phyloP scores from a whole-genome alignment of 2,113 vertebrate genomes.

The Gorsachius goisagi region DNA sequence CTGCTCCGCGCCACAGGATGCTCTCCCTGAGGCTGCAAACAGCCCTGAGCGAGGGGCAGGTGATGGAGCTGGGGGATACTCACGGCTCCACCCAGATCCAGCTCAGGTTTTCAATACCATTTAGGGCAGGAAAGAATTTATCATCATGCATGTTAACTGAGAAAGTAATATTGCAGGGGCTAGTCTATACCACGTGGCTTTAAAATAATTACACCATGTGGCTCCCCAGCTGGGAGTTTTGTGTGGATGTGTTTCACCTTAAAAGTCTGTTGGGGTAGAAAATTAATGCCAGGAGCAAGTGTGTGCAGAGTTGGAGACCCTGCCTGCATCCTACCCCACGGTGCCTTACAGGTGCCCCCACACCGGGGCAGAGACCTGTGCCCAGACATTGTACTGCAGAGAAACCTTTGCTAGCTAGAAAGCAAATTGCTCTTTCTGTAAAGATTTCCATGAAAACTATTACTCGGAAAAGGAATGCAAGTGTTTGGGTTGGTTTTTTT shows the following conservation, averaged over 20 bases:
- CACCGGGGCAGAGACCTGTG: accelerated
- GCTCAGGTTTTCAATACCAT: background rate
- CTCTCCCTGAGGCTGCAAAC: background rate
- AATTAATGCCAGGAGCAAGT: background rate
- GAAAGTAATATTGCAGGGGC: background rate
- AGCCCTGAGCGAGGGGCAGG: background rate
- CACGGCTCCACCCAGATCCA: background rate
- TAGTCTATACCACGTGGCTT: background rate
- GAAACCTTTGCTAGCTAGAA: background rate
- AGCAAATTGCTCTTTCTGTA: background rate
- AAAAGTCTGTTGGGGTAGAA: background rate
- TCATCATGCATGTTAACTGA: background rate
- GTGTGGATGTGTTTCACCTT: background rate
- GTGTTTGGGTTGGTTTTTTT: accelerated
- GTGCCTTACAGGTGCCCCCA: background rate
- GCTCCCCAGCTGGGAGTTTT: background rate
- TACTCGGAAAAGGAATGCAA: background rate
- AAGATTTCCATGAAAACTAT: background rate
- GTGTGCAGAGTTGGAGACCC: background rate
- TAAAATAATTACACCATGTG: accelerated
- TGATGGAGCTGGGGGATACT: background rate
- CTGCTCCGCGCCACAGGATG: accelerated
- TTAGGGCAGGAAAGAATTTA: background rate
- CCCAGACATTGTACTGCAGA: background rate
- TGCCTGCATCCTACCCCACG: accelerated